A percentile compares a stretch with the other conserved stretches of the same genome.
phyloP scores from a whole-genome alignment of 2,797 vertebrate genomes.

The Tenualosa ilisha region DNA sequence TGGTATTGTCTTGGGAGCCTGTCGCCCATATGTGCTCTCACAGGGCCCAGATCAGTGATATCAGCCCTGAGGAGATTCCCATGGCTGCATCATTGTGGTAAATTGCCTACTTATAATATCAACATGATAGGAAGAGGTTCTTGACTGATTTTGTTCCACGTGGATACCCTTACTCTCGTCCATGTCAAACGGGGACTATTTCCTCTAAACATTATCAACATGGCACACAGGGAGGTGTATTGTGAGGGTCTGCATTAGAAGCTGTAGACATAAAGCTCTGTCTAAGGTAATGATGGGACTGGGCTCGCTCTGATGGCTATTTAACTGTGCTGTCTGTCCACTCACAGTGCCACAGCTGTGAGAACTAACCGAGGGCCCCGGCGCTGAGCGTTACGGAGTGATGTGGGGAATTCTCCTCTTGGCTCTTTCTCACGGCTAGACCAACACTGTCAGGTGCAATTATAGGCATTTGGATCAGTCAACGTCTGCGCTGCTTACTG shows the following conservation, averaged over 20 bases:
- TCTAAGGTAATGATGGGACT: not conserved
- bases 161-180: not conserved
- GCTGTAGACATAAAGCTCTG: not conserved
- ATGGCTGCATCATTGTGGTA: not conserved
- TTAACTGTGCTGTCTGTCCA: not conserved
- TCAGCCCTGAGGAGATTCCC: not conserved
- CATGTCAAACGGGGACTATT: not conserved
- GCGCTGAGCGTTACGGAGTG: slow-evolving; percentile 20
- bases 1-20: not conserved
- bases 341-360: not conserved
- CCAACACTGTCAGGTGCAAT: slow-evolving; percentile 39
- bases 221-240: not conserved
- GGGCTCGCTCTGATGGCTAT: not conserved
- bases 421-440: slow-evolving; percentile 33
- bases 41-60: not conserved
- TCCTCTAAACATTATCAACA: not conserved
- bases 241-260: not conserved
- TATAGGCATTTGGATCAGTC: slow-evolving; percentile 35
- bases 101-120: not conserved
- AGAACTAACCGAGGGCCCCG: not conserved
- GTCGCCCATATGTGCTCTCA: not conserved
- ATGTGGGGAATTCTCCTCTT: slow-evolving; percentile 30
- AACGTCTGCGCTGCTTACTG: not conserved
- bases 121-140: not conserved
- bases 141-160: not conserved